Evolutionary conservation across 2,113 vertebrate species (phyloP), one percentile per base, ranked within the genome.

Genomic region (Proteles cristata): DNA sequence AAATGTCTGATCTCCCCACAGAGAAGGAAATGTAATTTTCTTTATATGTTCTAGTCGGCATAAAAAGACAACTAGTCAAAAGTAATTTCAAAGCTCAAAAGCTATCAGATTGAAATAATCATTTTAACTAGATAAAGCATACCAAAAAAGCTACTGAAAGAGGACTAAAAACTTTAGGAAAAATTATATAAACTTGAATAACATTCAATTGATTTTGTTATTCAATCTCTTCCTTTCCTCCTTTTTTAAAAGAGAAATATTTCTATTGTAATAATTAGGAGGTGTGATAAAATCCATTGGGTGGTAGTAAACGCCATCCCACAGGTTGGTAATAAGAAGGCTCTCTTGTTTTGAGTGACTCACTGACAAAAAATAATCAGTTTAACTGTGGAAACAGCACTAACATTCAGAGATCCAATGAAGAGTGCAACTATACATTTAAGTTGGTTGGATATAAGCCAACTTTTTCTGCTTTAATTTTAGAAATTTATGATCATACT

Each of bases 21-120:
- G n/a, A 77, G 33, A 43, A 86, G 26, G 45, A 96, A 87, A 86
- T 93, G 48, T 31, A 77, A 93, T 96, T 95, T 85, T 93, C 66
- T 69, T 89, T 43, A 48, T 58, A 50, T n/a, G 23, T 74, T 39
- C 19, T 55, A 11, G 74, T 93, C 93, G 77, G 4, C 35, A 86
- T 58, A 74, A 68, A 25, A 31, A 94, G 74, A 80, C 66, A 15
- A 19, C 11, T 68, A 88, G 76, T 33, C 4, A 82, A 76, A 97
- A 92, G 12, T 77, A 48, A 86, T 50, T 94, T 93, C 23, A 92
- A 84, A 79, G 4, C 53, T 69, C 74, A 89, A 73, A 79, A 74
- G 61, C 39, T 84, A 81, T 74, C 55, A 74, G 15, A 65, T 3
- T 87, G 43, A 83, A 92, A 63, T 85, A 8, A 93, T 87, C 69